A percentile compares a stretch with the other conserved stretches of the same genome.
Evolutionary conservation across 2,797 vertebrate species (phyloP).

Genomic region (Pseudochirops corinnae): DNA sequence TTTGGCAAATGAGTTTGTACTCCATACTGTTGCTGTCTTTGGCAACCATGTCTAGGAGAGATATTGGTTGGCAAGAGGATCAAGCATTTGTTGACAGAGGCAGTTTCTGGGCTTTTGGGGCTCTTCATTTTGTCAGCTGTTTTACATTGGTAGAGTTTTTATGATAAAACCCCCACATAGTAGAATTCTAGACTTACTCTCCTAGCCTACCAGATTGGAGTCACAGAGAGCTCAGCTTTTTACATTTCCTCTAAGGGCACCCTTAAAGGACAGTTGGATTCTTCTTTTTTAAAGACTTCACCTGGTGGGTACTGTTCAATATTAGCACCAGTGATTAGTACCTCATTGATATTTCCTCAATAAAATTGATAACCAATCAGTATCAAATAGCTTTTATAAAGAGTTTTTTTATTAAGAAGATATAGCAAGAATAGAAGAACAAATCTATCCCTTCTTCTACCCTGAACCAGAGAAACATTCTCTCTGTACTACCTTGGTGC

Average conservation of each 20-base stretch:
- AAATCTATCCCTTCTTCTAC: neutral
- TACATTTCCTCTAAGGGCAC: neutral
- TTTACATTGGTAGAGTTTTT: neutral
- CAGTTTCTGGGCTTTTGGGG: neutral
- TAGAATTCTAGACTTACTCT: neutral
- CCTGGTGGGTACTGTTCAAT: neutral
- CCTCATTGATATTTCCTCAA: neutral
- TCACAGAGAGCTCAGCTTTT: neutral
- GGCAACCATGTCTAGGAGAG: neutral
- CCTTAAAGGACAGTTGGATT: neutral
- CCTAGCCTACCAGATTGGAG: neutral
- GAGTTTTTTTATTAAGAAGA: neutral
- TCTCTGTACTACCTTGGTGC: neutral
- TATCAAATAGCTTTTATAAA: neutral
- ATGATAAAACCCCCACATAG: neutral
- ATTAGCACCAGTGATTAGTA: neutral
- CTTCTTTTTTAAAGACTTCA: neutral
- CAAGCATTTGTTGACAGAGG: neutral
- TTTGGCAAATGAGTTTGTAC: neutral
- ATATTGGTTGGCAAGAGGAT: neutral
- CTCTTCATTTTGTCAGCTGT: neutral
- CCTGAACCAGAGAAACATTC: neutral
- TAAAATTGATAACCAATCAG: neutral
- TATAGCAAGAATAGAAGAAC: neutral
- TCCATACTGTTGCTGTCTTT: neutral